Evolutionary conservation across 2,797 vertebrate genomes (phyloP).

Genomic region (Loris lydekkerianus): DNA sequence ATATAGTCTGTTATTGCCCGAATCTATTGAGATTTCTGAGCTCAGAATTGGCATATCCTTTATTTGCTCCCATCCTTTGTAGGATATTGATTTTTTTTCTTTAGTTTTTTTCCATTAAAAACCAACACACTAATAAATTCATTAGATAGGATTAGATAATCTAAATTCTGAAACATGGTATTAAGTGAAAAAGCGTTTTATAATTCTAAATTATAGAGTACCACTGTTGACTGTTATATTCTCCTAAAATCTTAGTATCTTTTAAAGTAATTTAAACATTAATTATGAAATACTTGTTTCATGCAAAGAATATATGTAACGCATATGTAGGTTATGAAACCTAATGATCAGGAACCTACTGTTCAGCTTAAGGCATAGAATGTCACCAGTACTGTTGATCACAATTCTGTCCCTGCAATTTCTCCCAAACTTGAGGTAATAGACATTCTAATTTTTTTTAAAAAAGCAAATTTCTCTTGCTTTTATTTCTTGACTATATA

Average conservation of each 20-base stretch:
- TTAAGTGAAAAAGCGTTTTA: slow-evolving; percentile 36
- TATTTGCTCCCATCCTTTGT: not conserved
- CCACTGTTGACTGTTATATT: not conserved
- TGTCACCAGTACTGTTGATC: not conserved
- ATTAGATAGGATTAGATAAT: slow-evolving; percentile 45
- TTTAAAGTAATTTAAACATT: slow-evolving; percentile 3
- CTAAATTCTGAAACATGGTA: not conserved
- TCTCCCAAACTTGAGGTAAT: not conserved
- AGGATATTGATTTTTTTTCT: not conserved
- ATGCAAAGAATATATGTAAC: not conserved
- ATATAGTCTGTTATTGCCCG: not conserved
- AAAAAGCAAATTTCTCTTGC: not conserved
- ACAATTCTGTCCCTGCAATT: not conserved
- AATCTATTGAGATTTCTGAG: not conserved
- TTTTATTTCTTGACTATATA: slow-evolving; percentile 9
- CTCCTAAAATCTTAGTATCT: not conserved
- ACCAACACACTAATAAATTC: not conserved
- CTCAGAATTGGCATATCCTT: not conserved
- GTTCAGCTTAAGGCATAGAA: not conserved
- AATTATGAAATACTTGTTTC: not conserved
- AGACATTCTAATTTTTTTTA: slow-evolving; percentile 44
- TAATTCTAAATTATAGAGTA: not conserved
- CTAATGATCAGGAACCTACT: not conserved
- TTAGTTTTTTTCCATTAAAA: slow-evolving; percentile 18
- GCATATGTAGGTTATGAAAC: not conserved